Conservation (phyloP, 2,797 vertebrate species). For the Lerista edwardsae region DNA sequence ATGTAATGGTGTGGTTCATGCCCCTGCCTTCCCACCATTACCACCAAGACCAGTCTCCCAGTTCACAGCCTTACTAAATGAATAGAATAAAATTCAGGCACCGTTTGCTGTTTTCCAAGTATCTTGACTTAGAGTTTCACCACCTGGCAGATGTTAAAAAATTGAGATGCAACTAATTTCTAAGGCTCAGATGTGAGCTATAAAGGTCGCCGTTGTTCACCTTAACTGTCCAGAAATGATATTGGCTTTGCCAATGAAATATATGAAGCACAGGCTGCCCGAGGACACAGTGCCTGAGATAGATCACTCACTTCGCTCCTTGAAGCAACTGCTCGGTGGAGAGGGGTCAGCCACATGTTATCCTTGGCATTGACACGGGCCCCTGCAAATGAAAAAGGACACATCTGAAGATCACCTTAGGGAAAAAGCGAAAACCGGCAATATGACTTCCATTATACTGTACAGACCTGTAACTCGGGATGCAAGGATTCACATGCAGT, state of each 20-base stretch:
- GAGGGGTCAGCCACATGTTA: slow-evolving; percentile 97
- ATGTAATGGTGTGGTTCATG: no score
- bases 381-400: slow-evolving; percentile 79
- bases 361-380: slow-evolving; percentile 98
- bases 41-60: neutral
- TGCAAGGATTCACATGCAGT: neutral
- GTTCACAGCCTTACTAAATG: neutral
- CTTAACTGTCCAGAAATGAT: neutral
- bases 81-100: neutral
- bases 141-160: neutral
- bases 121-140: neutral
- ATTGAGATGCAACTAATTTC: neutral
- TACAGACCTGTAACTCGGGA: no score
- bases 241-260: neutral
- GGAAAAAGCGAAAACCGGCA: slow-evolving; percentile 33
- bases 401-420: neutral
- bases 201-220: neutral
- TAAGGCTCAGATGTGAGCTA: neutral
- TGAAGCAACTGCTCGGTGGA: slow-evolving; percentile 94
- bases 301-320: slow-evolving; percentile 88
- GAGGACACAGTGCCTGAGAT: neutral
- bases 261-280: neutral
- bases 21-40: neutral
- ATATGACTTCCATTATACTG: neutral
- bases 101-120: neutral